phyloP scores from a whole-genome alignment of 2,113 vertebrate genomes.

The Ptychochromis oligacanthus region DNA sequence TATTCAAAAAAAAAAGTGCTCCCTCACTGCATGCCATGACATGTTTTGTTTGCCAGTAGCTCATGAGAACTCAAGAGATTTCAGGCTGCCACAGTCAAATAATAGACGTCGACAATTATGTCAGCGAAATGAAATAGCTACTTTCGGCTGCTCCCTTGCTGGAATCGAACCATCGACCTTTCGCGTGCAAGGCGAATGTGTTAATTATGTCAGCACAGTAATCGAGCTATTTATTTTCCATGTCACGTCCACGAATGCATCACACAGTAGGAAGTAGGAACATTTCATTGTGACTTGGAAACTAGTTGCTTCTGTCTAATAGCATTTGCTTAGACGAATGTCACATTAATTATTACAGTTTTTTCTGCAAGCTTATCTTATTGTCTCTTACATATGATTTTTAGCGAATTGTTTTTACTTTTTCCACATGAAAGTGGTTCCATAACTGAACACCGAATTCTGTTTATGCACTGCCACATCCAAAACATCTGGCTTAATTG shows the following conservation, averaged over 20 bases:
- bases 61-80: neutral
- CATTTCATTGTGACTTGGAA: neutral
- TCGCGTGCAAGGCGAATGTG: too few species aligned
- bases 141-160: too few species aligned
- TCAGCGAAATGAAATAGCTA: too few species aligned
- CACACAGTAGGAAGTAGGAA: neutral
- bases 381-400: too few species aligned
- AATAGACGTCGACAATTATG: neutral
- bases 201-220: neutral
- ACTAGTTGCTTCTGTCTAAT: neutral
- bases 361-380: too few species aligned
- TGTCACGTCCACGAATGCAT: neutral
- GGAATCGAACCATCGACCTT: too few species aligned
- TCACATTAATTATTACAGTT: neutral
- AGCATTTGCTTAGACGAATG: neutral
- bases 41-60: neutral
- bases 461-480: neutral
- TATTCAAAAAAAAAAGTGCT: neutral
- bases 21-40: neutral
- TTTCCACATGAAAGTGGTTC: neutral
- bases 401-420: too few species aligned
- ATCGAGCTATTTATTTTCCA: neutral
- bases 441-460: neutral
- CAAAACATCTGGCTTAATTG: neutral
- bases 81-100: neutral